Base-by-base conservation (phyloP, 2,888 invertebrate species). In the Serrognathus titanus region DNA sequence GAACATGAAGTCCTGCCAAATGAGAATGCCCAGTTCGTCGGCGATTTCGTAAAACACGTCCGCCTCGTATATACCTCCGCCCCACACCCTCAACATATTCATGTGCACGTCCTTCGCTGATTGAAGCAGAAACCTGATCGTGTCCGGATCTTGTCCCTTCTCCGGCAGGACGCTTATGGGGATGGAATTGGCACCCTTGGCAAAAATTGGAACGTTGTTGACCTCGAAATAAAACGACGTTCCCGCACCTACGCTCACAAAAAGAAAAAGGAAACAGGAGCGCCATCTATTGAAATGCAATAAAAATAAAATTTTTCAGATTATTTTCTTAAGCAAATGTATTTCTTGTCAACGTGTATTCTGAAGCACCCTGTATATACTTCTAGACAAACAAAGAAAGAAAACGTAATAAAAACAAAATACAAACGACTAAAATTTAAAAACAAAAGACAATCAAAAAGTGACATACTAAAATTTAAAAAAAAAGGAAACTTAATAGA, bases 1-100 rank as follows among this genome's bases (percentile, higher is more conserved):
- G 75, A 97, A 99, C 88, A 97, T 92, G 72, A 97, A 87, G 76
- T 99, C 98, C 76, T 99, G 97, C 97, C 97, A 99, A 53, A 99
- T 87, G 69, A 98, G 81, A 47, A 98, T 88, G 1, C 98, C 98
- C 49, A 90, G 79, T 70, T 89, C 83, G 73, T 98, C 97, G 53
- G 95, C 93, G 37, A 88, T 74, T 61, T 87, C 81, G 74, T 98
- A 99, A 76, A 98, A 97, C 55, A 84, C 82, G 65, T 97, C 92
- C 0, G 89, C 87, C 73, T 97, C 97, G 70, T 97, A 99, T 0
- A 94, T 80, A 0, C 97, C 98, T n/a, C 98, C 98, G 24, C 98
- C 98, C 98, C 98, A 99, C 1, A 98, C 92, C n/a, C 98, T 82
- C 10, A 98, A 78, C 87, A 94, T 92, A 69, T 93, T 92, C 91